Evolutionary conservation across 2,888 invertebrate species (phyloP), one percentile per base, ranked within the genome.

Genomic region (Entomobrya multifasciata): DNA sequence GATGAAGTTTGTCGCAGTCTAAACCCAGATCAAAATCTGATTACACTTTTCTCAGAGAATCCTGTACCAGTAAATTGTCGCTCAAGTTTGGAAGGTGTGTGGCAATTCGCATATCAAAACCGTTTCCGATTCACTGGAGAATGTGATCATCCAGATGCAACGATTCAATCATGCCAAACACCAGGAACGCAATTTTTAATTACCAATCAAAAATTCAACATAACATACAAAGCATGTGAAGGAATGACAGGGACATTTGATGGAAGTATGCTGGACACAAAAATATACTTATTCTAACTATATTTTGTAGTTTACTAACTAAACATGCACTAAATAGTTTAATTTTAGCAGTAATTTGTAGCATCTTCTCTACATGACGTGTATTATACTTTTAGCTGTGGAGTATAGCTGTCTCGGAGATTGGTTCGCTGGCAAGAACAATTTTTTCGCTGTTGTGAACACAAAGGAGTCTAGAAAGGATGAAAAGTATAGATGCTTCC

Each of bases 401-500:
- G 97, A 98, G 92, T 98, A 96, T 92, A 97, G 96, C 92, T 98
- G 98, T 92, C 93, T 98, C 87, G 98, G 98, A 0, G 97, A 98
- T 93, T 98, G 98, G 98, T 97, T 98, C 93, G 96, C 97, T 30
- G 97, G 96, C 15, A 98, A 98, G 92, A 98, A 99, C 93, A 98
- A 98, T 92, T 99, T 96, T 93, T 98, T 99, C 93, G 99, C 98
- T 80, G 97, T 98, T n/a, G 97, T 97, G 8, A 98, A 99, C 92
- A 97, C 98, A 0, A 98, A 98, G 91, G 98, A 98, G 92, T 98
- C 98, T 8, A 95, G 98, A 91, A 96, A 96, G 92, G 97, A 99
- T 92, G 98, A 98, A 92, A 96, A 96, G 92, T 99, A 97, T 92
- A 94, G 98, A 55, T 99, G 99, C 92, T 97, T 99, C 92, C 93